phyloP scores from a whole-genome alignment of 2,113 vertebrate species.

The Hippoglossus stenolepis region DNA sequence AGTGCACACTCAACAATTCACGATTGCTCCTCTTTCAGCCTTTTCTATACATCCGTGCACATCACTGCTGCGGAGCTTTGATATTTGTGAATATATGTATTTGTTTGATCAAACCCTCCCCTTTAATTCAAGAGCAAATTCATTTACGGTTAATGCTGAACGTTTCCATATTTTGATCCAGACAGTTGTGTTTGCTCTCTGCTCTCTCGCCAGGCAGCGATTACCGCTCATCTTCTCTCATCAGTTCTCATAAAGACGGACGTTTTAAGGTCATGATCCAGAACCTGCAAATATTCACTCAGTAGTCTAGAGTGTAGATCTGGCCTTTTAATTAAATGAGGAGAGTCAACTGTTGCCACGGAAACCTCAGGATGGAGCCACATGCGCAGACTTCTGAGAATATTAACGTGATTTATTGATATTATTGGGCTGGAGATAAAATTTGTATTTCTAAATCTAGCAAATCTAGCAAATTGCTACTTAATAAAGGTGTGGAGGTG shows the following conservation, averaged over 20 bases:
- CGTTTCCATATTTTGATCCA: background rate
- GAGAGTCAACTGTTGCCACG: background rate
- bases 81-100: background rate
- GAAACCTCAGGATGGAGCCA: background rate
- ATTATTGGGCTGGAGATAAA: background rate
- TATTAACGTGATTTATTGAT: too few species aligned
- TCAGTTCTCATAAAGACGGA: background rate
- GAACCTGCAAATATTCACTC: background rate
- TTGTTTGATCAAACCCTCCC: slow-evolving; percentile 15
- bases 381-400: too few species aligned
- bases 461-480: too few species aligned
- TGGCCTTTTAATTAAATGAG: background rate
- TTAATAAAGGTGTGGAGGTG: too few species aligned
- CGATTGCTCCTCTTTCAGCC: slow-evolving; percentile 19
- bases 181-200: background rate
- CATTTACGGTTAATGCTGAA: background rate
- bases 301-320: background rate
- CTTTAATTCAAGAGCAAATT: slow-evolving; percentile 10
- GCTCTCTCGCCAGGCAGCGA: background rate
- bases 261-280: background rate
- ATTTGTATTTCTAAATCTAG: background rate
- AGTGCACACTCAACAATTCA: slow-evolving; percentile 55
- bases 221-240: background rate
- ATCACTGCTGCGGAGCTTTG: background rate
- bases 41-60: background rate